A percentile compares a stretch with the other conserved stretches of the same genome.
These are phyloP conservation scores for Ricordea florida DNA, from an alignment of 92 coral and sea anemone genomes.

Conservation along the genomic window DNA sequence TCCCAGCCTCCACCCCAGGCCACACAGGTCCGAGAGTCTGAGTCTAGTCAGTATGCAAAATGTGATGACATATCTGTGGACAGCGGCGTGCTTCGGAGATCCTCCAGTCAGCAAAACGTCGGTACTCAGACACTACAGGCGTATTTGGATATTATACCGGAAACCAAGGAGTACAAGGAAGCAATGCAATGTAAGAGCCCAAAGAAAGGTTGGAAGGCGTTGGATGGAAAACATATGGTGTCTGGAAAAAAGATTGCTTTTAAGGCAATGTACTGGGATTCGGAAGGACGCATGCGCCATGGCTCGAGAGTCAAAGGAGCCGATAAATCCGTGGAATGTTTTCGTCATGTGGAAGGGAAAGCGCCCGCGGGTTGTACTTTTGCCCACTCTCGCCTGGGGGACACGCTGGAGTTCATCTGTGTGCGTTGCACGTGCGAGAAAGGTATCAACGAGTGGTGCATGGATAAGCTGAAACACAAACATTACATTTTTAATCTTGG, in stretches of 20 bases:
- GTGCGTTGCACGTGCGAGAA: constrained; percentile 93
- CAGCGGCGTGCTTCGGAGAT: constrained; percentile 52
- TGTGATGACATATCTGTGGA: constrained; percentile 78
- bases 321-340: constrained; percentile 96
- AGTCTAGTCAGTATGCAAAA: constrained; percentile 58
- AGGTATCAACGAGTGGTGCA: constrained; percentile 79
- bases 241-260: constrained; percentile 85
- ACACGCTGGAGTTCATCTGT: constrained; percentile 96
- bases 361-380: constrained; percentile 94
- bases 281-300: constrained; percentile 94
- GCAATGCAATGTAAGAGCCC: constrained; percentile 67
- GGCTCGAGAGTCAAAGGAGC: constrained; percentile 98
- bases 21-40: neutral
- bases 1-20: constrained; percentile 1
- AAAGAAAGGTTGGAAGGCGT: constrained; percentile 89
- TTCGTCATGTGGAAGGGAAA: constrained; percentile 84
- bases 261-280: constrained; percentile 91
- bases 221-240: constrained; percentile 83
- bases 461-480: constrained; percentile 86
- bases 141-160: constrained; percentile 80
- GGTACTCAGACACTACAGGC: constrained; percentile 73
- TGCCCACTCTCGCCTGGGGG: constrained; percentile 99
- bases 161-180: constrained; percentile 83
- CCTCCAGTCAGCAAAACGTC: constrained; percentile 62
- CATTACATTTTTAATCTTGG: constrained; percentile 93